A percentile compares a stretch with the other conserved stretches of the same genome.
These are phyloP conservation scores for Capitulum mitella DNA, from an alignment of 2,888 invertebrate species.

Conservation along the genomic window DNA sequence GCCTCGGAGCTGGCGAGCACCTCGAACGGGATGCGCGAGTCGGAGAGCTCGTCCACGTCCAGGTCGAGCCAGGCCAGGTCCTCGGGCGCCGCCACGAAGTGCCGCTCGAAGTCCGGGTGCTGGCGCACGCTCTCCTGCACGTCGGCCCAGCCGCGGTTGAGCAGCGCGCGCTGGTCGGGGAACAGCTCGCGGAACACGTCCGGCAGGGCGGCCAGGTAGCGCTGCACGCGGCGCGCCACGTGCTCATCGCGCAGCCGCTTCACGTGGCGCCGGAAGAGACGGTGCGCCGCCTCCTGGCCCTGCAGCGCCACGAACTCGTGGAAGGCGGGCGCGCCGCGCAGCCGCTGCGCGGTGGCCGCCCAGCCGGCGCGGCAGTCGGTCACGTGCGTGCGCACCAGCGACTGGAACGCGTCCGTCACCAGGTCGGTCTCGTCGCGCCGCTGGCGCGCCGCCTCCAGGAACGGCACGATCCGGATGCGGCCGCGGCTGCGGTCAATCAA, in stretches of 20 bases:
- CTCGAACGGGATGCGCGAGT: constrained; percentile 81
- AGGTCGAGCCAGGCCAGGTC: constrained; percentile 65
- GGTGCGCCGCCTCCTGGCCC: constrained; percentile 65
- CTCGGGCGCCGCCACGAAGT: constrained; percentile 71
- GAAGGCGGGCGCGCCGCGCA: constrained; percentile 82
- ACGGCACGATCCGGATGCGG: constrained; percentile 59
- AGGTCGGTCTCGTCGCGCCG: constrained; percentile 81
- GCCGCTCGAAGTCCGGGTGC: constrained; percentile 87
- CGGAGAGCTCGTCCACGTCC: constrained; percentile 51
- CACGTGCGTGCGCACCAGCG: constrained; percentile 36
- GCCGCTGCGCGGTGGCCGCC: constrained; percentile 76
- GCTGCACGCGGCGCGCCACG: constrained; percentile 63
- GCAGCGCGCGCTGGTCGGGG: constrained; percentile 52
- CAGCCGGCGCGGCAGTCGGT: constrained; percentile 64
- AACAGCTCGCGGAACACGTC: constrained; percentile 67
- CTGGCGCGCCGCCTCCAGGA: constrained; percentile 73
- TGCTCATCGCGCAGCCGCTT: constrained; percentile 74
- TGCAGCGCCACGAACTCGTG: constrained; percentile 49
- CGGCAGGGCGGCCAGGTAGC: constrained; percentile 68
- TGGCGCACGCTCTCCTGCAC: constrained; percentile 76
- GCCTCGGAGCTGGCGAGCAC: constrained; percentile 85
- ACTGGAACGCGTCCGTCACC: constrained; percentile 81
- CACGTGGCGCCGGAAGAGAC: constrained; percentile 68
- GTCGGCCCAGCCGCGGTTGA: constrained; percentile 74
- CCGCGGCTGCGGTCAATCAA: constrained; percentile 84